Evolutionary conservation across 2,797 vertebrate genomes (phyloP).

Genomic region (Helicolenus hilgendorfi): DNA sequence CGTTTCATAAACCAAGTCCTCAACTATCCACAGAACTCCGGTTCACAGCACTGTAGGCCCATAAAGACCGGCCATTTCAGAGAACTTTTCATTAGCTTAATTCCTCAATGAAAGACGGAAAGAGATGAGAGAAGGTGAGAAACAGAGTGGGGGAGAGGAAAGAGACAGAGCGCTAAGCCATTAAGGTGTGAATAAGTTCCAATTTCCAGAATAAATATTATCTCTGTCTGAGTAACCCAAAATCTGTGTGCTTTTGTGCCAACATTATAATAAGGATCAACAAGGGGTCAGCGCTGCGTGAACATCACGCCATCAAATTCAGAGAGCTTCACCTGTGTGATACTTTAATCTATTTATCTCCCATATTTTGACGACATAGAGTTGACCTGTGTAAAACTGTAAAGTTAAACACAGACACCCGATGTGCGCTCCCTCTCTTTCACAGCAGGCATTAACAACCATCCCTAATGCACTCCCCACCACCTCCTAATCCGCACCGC

Average conservation of each 20-base stretch:
- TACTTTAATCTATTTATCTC: conserved; percentile 71
- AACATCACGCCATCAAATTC: conserved; percentile 61
- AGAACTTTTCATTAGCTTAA: conserved; percentile 64
- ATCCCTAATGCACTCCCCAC: conserved; percentile 30
- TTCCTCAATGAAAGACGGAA: conserved; percentile 49
- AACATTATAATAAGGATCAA: conserved; percentile 86
- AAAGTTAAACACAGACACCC: conserved; percentile 52
- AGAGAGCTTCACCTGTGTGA: conserved; percentile 64
- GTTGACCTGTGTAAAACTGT: conserved; percentile 57
- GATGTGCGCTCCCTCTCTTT: conserved; percentile 12
- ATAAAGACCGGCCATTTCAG: conserved; percentile 26
- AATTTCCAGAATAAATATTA: conserved; percentile 92
- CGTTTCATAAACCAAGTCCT: conserved; percentile 58
- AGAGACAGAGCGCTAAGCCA: conserved; percentile 77
- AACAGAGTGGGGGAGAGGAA: conserved; percentile 23
- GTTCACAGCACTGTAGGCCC: conserved; percentile 20
- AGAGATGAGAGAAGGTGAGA: conserved; percentile 29
- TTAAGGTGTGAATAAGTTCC: conserved; percentile 89
- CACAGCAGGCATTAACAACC: conserved; percentile 53
- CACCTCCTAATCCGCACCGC: conserved; percentile 24
- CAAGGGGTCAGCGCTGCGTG: conserved; percentile 74
- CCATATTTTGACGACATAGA: conserved; percentile 43
- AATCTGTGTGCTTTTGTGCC: conserved; percentile 83
- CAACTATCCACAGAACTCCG: conserved; percentile 26
- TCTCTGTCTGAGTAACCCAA: conserved; percentile 84